These are phyloP conservation scores for Apis florea DNA, from an alignment of 1,140 invertebrate species.

Conservation along the genomic window DNA sequence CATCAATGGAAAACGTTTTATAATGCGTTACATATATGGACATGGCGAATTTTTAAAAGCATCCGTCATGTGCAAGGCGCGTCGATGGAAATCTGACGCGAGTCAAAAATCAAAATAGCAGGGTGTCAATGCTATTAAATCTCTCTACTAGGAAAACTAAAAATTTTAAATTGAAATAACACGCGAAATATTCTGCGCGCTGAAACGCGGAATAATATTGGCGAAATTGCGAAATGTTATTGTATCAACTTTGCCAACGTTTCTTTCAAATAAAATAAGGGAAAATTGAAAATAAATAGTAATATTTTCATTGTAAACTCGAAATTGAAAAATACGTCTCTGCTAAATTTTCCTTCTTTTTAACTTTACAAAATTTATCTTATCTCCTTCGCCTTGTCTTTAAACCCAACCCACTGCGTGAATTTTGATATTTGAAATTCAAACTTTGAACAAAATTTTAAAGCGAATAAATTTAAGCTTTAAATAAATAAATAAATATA, in stretches of 20 bases:
- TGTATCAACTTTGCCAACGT: not conserved
- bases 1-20: conserved; percentile 31
- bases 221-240: not conserved
- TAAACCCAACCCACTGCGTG: too few species aligned
- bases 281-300: not conserved
- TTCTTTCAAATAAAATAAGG: not conserved
- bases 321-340: not conserved
- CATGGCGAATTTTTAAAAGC: conserved; percentile 24
- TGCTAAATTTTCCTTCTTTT: not conserved
- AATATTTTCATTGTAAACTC: not conserved
- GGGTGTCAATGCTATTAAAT: not conserved
- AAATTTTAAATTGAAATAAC: conserved; percentile 6
- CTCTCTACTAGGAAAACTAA: not conserved
- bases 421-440: too few species aligned
- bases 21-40: conserved; percentile 36
- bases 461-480: too few species aligned
- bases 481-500: too few species aligned
- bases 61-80: conserved; percentile 30
- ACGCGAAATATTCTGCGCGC: too few species aligned
- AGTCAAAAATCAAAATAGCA: conserved; percentile 27
- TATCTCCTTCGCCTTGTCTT: not conserved
- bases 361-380: not conserved
- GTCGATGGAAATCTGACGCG: conserved; percentile 32
- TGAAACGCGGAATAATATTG: not conserved
- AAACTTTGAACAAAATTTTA: too few species aligned